Conservation (phyloP, 2,888 invertebrate genomes). For the Nowickia ferox region DNA sequence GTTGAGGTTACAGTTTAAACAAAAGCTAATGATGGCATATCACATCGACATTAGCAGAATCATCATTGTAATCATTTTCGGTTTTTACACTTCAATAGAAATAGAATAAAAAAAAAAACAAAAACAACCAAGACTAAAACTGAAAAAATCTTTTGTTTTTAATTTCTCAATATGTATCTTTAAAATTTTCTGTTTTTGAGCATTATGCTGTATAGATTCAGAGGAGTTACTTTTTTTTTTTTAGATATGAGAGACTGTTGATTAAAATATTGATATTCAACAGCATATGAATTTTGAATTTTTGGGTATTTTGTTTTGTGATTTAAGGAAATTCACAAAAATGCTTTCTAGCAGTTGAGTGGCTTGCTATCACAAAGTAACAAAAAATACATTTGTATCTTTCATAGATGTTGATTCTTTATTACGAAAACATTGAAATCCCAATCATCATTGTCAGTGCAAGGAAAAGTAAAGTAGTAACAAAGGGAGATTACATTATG, state of each 20-base stretch:
- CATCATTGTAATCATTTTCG: conserved; percentile 26
- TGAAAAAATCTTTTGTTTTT: background rate
- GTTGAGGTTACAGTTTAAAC: conserved; percentile 61
- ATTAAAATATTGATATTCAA: too few species aligned
- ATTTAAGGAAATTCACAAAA: background rate
- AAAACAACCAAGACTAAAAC: background rate
- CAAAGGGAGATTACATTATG: conserved; percentile 11
- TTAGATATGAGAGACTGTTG: too few species aligned
- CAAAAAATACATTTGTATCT: conserved; percentile 13
- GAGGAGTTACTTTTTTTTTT: too few species aligned
- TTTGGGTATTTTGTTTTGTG: conserved; percentile 34
- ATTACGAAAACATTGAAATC: conserved; percentile 24
- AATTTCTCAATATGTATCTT: background rate
- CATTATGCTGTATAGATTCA: too few species aligned
- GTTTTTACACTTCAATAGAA: conserved; percentile 4
- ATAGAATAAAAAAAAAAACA: conserved; percentile 3
- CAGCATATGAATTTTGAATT: too few species aligned
- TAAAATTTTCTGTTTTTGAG: conserved; percentile 1
- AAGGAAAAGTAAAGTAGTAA: background rate
- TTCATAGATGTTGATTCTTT: conserved; percentile 16
- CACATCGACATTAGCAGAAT: conserved; percentile 19
- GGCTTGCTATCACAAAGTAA: background rate
- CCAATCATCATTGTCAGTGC: conserved; percentile 7
- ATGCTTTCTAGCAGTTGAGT: background rate
- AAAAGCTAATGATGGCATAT: conserved; percentile 60